These are phyloP conservation scores for Cyclina sinensis DNA, from an alignment of 1,140 invertebrate genomes.

Conservation along the genomic window DNA sequence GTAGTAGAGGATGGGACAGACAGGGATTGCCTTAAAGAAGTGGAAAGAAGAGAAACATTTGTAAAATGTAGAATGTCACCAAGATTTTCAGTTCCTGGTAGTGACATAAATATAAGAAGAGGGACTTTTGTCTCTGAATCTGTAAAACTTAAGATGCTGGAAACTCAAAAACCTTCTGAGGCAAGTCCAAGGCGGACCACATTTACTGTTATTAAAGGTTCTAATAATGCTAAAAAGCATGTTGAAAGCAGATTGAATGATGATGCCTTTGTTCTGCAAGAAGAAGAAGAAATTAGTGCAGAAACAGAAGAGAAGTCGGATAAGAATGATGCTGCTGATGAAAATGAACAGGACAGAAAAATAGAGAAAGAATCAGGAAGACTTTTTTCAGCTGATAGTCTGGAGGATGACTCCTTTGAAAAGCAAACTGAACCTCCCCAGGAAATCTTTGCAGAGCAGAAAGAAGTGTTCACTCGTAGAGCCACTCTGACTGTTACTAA, in stretches of 20 bases:
- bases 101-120: conserved; percentile 43
- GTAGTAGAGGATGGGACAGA: background rate
- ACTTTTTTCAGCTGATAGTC: conserved; percentile 41
- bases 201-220: conserved; percentile 51
- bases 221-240: background rate
- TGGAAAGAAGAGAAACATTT: conserved; percentile 49
- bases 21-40: background rate
- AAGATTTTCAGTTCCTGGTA: conserved; percentile 51
- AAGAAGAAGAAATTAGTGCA: conserved; percentile 31
- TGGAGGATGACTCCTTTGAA: conserved; percentile 64
- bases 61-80: conserved; percentile 41
- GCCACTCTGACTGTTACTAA: conserved; percentile 79
- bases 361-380: conserved; percentile 1
- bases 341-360: background rate
- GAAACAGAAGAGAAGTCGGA: background rate
- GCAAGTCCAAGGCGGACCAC: conserved; percentile 64
- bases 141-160: conserved; percentile 48
- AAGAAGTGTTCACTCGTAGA: conserved; percentile 63
- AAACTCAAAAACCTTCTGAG: conserved; percentile 49
- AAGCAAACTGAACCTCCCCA: conserved; percentile 70
- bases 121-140: conserved; percentile 57
- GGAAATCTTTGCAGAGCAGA: conserved; percentile 65
- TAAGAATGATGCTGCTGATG: background rate
- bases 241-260: background rate
- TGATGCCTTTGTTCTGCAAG: background rate